These are phyloP conservation scores for Heterocephalus glaber DNA, from an alignment of 2,113 vertebrate genomes.

Conservation along the genomic window DNA sequence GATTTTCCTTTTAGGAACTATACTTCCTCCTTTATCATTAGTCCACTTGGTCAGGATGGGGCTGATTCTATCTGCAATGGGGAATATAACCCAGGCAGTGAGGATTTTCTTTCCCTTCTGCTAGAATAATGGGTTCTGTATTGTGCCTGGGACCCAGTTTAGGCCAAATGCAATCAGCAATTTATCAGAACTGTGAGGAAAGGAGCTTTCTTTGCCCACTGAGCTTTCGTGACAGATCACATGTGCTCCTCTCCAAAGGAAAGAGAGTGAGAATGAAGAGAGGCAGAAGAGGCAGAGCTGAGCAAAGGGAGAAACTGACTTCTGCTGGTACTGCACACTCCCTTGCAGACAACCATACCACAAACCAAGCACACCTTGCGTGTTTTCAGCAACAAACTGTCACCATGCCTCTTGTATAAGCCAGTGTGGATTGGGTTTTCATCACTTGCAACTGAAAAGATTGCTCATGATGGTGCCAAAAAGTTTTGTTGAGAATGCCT, in stretches of 20 bases:
- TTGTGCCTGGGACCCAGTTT: not conserved
- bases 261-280: not conserved
- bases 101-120: not conserved
- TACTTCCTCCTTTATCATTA: not conserved
- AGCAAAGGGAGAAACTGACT: not conserved
- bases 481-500: not conserved
- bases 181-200: not conserved
- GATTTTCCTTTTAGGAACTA: not conserved
- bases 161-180: not conserved
- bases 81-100: not conserved
- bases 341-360: not conserved
- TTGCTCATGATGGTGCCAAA: not conserved
- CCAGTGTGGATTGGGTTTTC: not conserved
- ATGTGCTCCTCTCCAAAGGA: not conserved
- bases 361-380: not conserved
- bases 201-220: not conserved
- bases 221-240: not conserved
- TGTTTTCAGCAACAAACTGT: not conserved
- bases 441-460: not conserved
- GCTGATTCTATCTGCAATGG: too few relatives aligned
- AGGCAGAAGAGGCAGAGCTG: not conserved
- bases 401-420: not conserved
- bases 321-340: fast-evolving
- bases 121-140: not conserved
- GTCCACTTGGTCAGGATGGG: not conserved